These are phyloP conservation scores for Perizoma affinitatum DNA, from an alignment of 2,888 invertebrate species.

Conservation along the genomic window DNA sequence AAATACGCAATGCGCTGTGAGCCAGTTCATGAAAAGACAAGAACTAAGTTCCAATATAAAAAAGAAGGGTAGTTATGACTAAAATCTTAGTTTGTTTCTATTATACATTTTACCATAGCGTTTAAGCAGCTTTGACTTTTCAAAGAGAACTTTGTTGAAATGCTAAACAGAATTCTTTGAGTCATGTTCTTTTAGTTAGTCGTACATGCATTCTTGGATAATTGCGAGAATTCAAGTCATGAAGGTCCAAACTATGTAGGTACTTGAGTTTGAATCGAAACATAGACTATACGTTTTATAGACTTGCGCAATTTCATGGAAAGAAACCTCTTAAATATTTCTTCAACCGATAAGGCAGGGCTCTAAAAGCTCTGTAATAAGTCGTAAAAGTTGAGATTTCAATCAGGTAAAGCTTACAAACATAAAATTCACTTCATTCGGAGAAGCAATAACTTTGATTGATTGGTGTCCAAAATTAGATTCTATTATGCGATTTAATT, in stretches of 20 bases:
- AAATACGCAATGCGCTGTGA: no score
- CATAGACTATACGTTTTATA: slow-evolving; percentile 1
- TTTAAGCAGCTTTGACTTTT: no score
- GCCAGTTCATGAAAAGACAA: no score
- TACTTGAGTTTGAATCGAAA: slow-evolving; percentile 1
- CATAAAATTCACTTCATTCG: slow-evolving; percentile 29
- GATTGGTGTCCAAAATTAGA: slow-evolving; percentile 23
- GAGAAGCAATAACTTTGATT: slow-evolving; percentile 28
- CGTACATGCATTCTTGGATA: no score
- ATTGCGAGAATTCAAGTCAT: no score
- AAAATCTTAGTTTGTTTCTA: no score
- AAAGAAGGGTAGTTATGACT: no score
- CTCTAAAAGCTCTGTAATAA: slow-evolving; percentile 23
- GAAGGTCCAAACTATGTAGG: background rate
- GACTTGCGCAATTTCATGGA: slow-evolving; percentile 14
- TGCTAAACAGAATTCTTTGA: no score
- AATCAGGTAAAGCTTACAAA: slow-evolving; percentile 25
- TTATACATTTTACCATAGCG: no score
- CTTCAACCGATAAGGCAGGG: slow-evolving; percentile 17
- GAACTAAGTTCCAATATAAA: no score
- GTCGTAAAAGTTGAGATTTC: slow-evolving; percentile 31
- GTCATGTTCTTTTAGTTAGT: no score
- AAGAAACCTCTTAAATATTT: slow-evolving; percentile 20
- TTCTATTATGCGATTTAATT: slow-evolving; percentile 1
- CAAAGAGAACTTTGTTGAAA: no score